Conservation (phyloP, 2,888 invertebrate species). For the Carpatolechia fugitivella region DNA sequence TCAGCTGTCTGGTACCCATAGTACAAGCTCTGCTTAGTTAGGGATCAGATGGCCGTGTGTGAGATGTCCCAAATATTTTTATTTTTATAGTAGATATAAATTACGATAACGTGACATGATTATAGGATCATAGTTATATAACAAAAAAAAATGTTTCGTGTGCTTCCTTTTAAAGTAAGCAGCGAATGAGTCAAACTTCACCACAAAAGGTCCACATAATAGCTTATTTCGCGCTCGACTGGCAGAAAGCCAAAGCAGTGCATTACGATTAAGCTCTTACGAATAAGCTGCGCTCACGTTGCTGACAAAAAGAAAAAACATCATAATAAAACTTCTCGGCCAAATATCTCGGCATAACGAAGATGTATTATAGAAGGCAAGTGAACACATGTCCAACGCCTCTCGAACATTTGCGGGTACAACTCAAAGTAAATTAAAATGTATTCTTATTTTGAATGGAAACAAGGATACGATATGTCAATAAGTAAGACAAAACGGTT, state of each 20-base stretch:
- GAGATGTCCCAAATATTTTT: too few relatives aligned
- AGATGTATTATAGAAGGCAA: conserved; percentile 14
- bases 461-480: conserved; percentile 11
- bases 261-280: conserved; percentile 37
- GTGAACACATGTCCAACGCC: conserved; percentile 15
- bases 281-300: background rate
- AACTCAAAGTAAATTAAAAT: background rate
- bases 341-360: background rate
- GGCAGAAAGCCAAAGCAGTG: conserved; percentile 44
- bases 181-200: conserved; percentile 28
- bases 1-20: too few relatives aligned
- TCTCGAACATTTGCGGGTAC: conserved; percentile 12
- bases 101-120: too few relatives aligned
- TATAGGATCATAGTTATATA: too few relatives aligned
- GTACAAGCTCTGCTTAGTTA: too few relatives aligned
- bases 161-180: background rate
- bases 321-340: background rate
- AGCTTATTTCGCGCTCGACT: conserved; percentile 55
- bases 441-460: conserved; percentile 19
- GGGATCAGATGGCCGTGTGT: too few relatives aligned
- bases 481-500: too few relatives aligned
- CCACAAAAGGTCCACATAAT: conserved; percentile 33
- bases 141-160: too few relatives aligned
- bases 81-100: too few relatives aligned
- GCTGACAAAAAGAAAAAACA: background rate